Evolutionary conservation across 1,140 invertebrate genomes (phyloP).

Genomic region (Choristoneura fumiferana): DNA sequence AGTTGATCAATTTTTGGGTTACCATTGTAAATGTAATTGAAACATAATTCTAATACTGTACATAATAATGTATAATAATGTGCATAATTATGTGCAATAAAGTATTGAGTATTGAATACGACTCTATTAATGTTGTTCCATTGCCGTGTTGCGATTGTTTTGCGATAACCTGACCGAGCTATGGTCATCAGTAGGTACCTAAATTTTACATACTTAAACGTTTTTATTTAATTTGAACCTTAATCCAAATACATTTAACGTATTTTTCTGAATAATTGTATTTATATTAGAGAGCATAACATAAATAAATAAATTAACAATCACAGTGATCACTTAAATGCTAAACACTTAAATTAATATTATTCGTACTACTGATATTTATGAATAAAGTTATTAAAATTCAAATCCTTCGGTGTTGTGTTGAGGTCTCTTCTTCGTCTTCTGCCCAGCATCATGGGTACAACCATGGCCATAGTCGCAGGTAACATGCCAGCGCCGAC

Average conservation of each 20-base stretch:
- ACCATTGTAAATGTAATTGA: no score
- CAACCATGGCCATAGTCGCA: slow-evolving; percentile 88
- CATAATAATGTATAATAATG: no score
- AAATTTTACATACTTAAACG: no score
- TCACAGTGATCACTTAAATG: slow-evolving; percentile 15
- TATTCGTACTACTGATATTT: slow-evolving; percentile 25
- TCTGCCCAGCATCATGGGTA: slow-evolving; percentile 85
- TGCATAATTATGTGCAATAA: no score
- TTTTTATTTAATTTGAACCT: background rate
- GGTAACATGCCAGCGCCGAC: slow-evolving; percentile 88
- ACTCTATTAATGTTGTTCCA: no score
- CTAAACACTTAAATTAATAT: slow-evolving; percentile 1
- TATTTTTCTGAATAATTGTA: background rate
- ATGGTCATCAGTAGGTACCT: no score
- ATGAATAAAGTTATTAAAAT: slow-evolving; percentile 35
- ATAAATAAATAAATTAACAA: slow-evolving; percentile 16
- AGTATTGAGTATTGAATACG: no score
- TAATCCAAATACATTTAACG: slow-evolving; percentile 11
- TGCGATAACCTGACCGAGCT: no score
- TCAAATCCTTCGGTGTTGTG: slow-evolving; percentile 23
- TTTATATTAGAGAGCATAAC: background rate
- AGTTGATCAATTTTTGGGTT: no score
- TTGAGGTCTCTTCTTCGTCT: slow-evolving; percentile 66
- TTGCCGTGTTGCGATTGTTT: no score
- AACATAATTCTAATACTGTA: no score